Base-by-base conservation (phyloP, 1,140 invertebrate genomes). In the Apis mellifera region DNA sequence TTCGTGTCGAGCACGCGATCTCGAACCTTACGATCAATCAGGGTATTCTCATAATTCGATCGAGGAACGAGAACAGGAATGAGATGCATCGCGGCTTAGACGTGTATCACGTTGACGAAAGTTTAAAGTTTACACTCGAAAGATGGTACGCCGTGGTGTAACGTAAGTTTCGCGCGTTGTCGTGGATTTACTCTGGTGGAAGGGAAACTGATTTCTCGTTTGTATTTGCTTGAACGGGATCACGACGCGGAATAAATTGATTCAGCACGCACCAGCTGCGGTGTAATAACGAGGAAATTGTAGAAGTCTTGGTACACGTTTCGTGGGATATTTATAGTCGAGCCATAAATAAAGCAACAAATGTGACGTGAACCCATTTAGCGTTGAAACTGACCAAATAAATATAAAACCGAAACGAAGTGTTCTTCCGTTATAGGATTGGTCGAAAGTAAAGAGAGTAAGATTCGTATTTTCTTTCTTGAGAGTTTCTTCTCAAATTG, bases 201-300 rank as follows among this genome's bases (percentile, higher is more conserved):
- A 42, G 32, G 5, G 4, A 68, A 59, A 70, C 74, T 55, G 80
- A 82, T 77, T 77, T 77, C 73, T 62, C 65, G 65, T 82, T 82
- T 26, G 73, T 21, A 59, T 65, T 59, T n/a, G 74, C 54, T 32
- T 9, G 12, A 42, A 48, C 60, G 57, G 7, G 80, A 82, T 82
- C 66, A 65, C 75, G n/a, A 65, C 81, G 81, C 13, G 57, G 65
- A 82, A 82, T 82, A 82, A 82, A 82, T 82, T 59, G 79, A 82
- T 82, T 82, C 79, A 48, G 21, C 64, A 65, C 73, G 79, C 73
- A 42, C 72, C 79, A 76, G 73, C 73, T 82, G 62, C 48, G 79
- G 64, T 82, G 48, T 76, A 82, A 76, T 82, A 82, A 82, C 79
- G 79, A 82, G 79, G 64, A 82, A 76, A 82, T 76, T 82, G 79